Evolutionary conservation across 2,797 vertebrate species (phyloP), one percentile per base, ranked within the genome.

Genomic region (Pangasius mekongensis): DNA sequence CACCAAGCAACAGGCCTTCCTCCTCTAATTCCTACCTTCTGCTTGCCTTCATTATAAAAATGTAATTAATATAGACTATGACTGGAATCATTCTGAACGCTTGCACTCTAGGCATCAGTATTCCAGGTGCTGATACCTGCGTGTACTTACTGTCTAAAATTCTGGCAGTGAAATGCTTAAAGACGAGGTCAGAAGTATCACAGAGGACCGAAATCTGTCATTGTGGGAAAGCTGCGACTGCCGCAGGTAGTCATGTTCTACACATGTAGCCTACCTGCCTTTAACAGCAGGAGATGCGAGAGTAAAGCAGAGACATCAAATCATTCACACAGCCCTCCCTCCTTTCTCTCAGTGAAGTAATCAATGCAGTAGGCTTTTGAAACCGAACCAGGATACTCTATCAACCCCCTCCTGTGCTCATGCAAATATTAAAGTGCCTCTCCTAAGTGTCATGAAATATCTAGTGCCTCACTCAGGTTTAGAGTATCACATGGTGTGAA

Each of bases 401-500:
- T 93, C 91, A 91, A 91, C 91, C 90, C 88, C 91, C 91, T 93
- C 86, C 90, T 76, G 90, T 81, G 89, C 86, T 87, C 89, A 91
- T 87, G 89, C 89, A 91, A 91, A 91, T 90, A 91, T 90, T 91
- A 91, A 83, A 91, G 76, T 74, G 83, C 69, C 86, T 89, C 86
- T 86, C 84, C 85, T 88, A 90, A 90, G 83, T 80, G 82, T 77
- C 85, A 86, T 39, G 60, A 90, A 89, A 66, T 39, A 64, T 91
- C 84, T 88, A 87, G 76, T 85, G 87, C 86, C 73, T 83, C 84
- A 67, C 81, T 87, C 74, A 39, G 76, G 60, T 88, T 86, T 90
- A 80, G 84, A 36, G 74, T 76, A 52, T 87, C 62, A 76, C 74
- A 71, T 56, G 43, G 64, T 82, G 88, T 54, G 43, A 73, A 83